phyloP scores from a whole-genome alignment of 1,140 invertebrate species.

The Coelopa frigida region DNA sequence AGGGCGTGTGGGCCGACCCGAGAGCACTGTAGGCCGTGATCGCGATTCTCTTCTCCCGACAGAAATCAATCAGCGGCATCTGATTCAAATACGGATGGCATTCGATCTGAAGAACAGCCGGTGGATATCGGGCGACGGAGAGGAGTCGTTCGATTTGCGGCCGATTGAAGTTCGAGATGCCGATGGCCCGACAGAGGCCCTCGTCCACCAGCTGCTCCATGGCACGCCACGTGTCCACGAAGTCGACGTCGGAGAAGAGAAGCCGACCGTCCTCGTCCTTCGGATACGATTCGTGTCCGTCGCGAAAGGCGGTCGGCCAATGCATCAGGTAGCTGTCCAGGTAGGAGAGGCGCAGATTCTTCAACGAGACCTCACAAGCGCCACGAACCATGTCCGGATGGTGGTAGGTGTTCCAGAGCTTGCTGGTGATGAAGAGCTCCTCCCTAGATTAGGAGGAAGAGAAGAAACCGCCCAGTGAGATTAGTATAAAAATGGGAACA shows the following conservation, averaged over 20 bases:
- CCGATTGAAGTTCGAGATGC: conserved; percentile 88
- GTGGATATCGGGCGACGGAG: conserved; percentile 59
- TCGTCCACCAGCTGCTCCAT: conserved; percentile 69
- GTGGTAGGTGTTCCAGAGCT: conserved; percentile 38
- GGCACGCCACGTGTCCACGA: conserved; percentile 82
- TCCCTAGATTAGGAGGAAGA: conserved; percentile 50
- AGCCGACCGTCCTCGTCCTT: conserved; percentile 55
- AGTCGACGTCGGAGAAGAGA: conserved; percentile 56
- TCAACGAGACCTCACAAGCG: conserved; percentile 49
- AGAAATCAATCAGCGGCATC: conserved; percentile 63
- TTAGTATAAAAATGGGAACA: conserved; percentile 44
- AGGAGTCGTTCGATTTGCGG: conserved; percentile 70
- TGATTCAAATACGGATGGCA: conserved; percentile 83
- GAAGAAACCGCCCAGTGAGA: conserved; percentile 53
- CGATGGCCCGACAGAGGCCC: conserved; percentile 70
- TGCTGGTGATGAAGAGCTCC: conserved; percentile 64
- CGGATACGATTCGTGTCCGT: conserved; percentile 36
- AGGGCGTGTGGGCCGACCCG: conserved; percentile 54
- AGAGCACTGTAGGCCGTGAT: conserved; percentile 76
- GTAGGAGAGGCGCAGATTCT: conserved; percentile 60
- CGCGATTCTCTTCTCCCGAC: conserved; percentile 56
- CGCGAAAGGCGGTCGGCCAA: conserved; percentile 60
- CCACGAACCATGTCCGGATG: conserved; percentile 30
- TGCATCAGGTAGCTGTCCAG: conserved; percentile 73
- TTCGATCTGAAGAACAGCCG: conserved; percentile 71